These are phyloP conservation scores for Epirrita christyi DNA, from an alignment of 2,888 invertebrate genomes.

Conservation along the genomic window DNA sequence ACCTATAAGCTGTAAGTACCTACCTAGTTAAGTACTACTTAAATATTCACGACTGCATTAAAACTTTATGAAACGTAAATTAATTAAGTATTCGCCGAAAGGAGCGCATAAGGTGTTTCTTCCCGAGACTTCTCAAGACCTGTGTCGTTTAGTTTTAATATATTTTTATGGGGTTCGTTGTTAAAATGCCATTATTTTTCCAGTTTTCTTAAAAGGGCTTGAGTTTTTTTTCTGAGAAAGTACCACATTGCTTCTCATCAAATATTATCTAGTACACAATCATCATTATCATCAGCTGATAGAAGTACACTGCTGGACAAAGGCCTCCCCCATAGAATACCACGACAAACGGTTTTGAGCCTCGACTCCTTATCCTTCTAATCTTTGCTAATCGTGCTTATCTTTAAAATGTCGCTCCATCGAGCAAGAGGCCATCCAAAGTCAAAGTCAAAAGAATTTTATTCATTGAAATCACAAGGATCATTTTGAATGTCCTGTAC, in stretches of 20 bases:
- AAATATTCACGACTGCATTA: slow-evolving; percentile 29
- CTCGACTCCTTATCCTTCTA: too few relatives aligned
- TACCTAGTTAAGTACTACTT: slow-evolving; percentile 9
- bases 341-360: too few relatives aligned
- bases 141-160: slow-evolving; percentile 21
- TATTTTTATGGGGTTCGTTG: slow-evolving; percentile 28
- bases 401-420: too few relatives aligned
- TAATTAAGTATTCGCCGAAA: slow-evolving; percentile 29
- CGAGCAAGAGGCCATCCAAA: too few relatives aligned
- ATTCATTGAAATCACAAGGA: too few relatives aligned
- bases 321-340: too few relatives aligned
- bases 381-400: too few relatives aligned
- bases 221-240: not conserved
- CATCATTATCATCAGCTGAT: too few relatives aligned
- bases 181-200: slow-evolving; percentile 24
- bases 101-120: slow-evolving; percentile 24
- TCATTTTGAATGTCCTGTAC: too few relatives aligned
- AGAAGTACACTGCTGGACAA: too few relatives aligned
- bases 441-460: too few relatives aligned
- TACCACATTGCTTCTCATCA: not conserved
- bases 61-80: slow-evolving; percentile 34
- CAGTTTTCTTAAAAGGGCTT: slow-evolving; percentile 13
- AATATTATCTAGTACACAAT: too few relatives aligned
- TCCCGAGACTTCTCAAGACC: slow-evolving; percentile 19
- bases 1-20: slow-evolving; percentile 7